These are phyloP conservation scores for Urophycis tenuis DNA, from an alignment of 2,797 vertebrate genomes.

Conservation along the genomic window DNA sequence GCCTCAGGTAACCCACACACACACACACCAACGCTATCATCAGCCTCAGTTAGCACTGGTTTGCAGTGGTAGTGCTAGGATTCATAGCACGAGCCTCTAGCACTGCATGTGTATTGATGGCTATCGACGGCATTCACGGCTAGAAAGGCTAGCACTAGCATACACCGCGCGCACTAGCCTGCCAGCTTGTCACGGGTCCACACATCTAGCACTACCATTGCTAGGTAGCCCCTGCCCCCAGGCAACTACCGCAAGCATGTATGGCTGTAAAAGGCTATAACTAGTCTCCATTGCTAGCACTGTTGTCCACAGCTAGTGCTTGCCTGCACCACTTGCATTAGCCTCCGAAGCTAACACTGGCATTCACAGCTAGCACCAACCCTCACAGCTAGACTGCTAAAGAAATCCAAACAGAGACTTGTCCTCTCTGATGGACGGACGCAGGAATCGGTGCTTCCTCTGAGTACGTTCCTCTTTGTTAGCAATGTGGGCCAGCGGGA, in stretches of 20 bases:
- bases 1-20: conserved; percentile 77
- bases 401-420: neutral
- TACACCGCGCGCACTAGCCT: neutral
- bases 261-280: neutral
- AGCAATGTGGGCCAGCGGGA: neutral
- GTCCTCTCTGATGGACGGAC: neutral
- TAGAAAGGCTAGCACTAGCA: neutral
- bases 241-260: neutral
- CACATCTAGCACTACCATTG: neutral
- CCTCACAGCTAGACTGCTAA: neutral
- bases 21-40: neutral
- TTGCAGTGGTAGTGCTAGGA: neutral
- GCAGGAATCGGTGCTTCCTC: too few species aligned
- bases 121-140: neutral
- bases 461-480: neutral
- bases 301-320: neutral
- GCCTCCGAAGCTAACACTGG: neutral
- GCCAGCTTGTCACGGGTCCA: neutral
- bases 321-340: neutral
- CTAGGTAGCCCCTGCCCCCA: neutral
- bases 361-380: too few species aligned
- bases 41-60: neutral
- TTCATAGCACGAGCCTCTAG: neutral
- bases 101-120: neutral
- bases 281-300: neutral